These are phyloP conservation scores for Actinopyga echinites DNA, from an alignment of 53 echinoderm and acorn worm genomes.

Conservation along the genomic window DNA sequence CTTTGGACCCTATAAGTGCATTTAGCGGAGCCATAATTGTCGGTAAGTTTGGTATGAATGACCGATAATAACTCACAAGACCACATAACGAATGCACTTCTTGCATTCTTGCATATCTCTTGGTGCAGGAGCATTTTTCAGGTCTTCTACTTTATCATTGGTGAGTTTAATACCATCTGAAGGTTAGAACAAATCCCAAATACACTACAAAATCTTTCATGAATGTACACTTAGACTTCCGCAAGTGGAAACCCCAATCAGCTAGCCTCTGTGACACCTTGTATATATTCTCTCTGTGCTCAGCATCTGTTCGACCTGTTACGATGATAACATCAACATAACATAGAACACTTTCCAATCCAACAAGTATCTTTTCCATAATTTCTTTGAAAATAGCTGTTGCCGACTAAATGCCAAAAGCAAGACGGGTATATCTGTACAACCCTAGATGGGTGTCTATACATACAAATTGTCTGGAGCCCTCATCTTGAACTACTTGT, in stretches of 20 bases:
- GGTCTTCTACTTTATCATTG: background rate
- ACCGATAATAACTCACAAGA: background rate
- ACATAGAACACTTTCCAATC: background rate
- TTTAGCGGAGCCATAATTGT: background rate
- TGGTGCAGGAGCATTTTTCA: background rate
- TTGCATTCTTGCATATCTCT: background rate
- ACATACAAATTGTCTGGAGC: background rate
- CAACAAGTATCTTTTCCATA: background rate
- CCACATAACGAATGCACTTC: background rate
- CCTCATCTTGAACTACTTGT: constrained; percentile 22
- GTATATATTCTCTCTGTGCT: background rate
- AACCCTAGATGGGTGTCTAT: constrained; percentile 31
- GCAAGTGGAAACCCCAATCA: background rate
- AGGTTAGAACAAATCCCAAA: constrained; percentile 10
- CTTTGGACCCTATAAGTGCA: background rate
- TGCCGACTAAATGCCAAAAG: background rate
- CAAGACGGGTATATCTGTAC: background rate
- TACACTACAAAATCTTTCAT: constrained; percentile 1
- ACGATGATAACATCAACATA: constrained; percentile 10
- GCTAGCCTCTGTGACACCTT: constrained; percentile 8
- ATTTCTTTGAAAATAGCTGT: background rate
- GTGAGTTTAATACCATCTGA: background rate
- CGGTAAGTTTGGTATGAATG: background rate
- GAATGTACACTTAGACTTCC: background rate
- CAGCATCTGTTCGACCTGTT: background rate